Base-by-base conservation (phyloP, 53 echinoderm and acorn worm genomes). In the Apostichopus leukothele region DNA sequence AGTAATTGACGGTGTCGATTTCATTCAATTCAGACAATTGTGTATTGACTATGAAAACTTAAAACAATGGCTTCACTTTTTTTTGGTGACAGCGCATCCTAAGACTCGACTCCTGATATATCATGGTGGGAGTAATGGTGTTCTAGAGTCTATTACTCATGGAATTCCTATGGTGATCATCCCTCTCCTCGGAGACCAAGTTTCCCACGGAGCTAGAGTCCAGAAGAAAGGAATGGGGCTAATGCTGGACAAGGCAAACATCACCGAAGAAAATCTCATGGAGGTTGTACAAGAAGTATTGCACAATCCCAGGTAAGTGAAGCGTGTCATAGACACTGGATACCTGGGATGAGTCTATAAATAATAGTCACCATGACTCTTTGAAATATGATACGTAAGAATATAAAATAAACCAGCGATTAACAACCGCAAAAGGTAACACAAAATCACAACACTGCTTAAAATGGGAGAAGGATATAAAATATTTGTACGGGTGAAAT, bases 101-200 rank as follows among this genome's bases (percentile, higher is more conserved):
- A 91, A 86, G 51, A 83, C 86, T 76, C 84, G 89, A 4, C 54
- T 91, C 21, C 67, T 91, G 52, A 91, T 91, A 18, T 91, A 91
- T 86, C 92, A 91, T 26, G 92, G 68, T 9, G 92, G 92, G 4
- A 86, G 92, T 53, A 89, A 60, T 9, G 89, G 92, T 21, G 92
- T 91, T n/a, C 61, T 80, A 9, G 92, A 91, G 76, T 83, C 84
- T 10, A 85, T 89, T 25, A 26, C 76, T 78, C 89, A 89, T 51
- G 92, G 92, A 1, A 85, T 91, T 21, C 92, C 92, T 78, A 91
- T 91, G 92, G 60, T 91, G 26, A 84, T 91, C 13, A 91, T 91
- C 25, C 92, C 92, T 0, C 16, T 91, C 54, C 8, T 5, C 2
- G 92, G 85, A n/a, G 92, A 91, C n/a, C 92, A 91, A 84, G 5